phyloP scores from a whole-genome alignment of 2,888 invertebrate genomes.

The Hydrotaea cyrtoneurina region DNA sequence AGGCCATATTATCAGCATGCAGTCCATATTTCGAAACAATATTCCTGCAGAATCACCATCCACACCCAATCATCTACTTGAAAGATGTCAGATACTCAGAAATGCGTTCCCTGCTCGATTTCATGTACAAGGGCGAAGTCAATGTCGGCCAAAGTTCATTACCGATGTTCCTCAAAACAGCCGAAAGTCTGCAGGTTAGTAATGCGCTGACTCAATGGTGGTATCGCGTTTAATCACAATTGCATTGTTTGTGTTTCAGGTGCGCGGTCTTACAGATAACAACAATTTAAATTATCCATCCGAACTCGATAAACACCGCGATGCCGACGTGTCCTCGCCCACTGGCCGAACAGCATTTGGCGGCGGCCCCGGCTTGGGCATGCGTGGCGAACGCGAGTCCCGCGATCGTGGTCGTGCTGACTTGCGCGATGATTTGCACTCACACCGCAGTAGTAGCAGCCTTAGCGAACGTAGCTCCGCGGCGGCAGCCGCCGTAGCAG shows the following conservation, averaged over 20 bases:
- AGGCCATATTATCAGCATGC: slow-evolving; percentile 95
- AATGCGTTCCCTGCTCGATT: slow-evolving; percentile 93
- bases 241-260: slow-evolving; percentile 71
- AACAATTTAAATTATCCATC: slow-evolving; percentile 83
- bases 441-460: slow-evolving; percentile 79
- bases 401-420: slow-evolving; percentile 76
- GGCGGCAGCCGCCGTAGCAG: slow-evolving; percentile 76
- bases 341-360: slow-evolving; percentile 71
- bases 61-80: slow-evolving; percentile 95
- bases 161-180: slow-evolving; percentile 94
- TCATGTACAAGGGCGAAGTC: slow-evolving; percentile 96
- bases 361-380: slow-evolving; percentile 71
- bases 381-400: slow-evolving; percentile 77
- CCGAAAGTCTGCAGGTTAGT: slow-evolving; percentile 91
- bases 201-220: background rate
- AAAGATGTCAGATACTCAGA: slow-evolving; percentile 95
- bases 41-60: slow-evolving; percentile 93
- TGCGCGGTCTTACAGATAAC: slow-evolving; percentile 93
- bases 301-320: slow-evolving; percentile 80
- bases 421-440: slow-evolving; percentile 76
- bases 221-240: background rate
- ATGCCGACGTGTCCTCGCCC: slow-evolving; percentile 79
- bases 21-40: slow-evolving; percentile 96
- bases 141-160: slow-evolving; percentile 95
- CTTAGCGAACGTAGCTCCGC: slow-evolving; percentile 77